Percentiles rank a stretch among this genome's conserved stretches.
These are phyloP conservation scores for Hydraecia micacea DNA, from an alignment of 2,888 invertebrate species.

Conservation along the genomic window DNA sequence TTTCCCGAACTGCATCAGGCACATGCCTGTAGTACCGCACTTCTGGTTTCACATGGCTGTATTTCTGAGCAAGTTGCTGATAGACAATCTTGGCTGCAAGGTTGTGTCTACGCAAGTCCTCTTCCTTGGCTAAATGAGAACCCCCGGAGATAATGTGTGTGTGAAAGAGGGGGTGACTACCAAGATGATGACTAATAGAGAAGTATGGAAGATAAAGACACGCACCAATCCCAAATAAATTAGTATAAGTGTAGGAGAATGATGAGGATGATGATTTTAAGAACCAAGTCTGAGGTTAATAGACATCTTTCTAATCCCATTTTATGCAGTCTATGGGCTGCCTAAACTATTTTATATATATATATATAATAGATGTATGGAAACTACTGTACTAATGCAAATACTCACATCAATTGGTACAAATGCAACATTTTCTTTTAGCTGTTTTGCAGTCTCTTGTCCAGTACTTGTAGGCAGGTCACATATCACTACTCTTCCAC, in stretches of 20 bases:
- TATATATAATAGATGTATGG: too few relatives aligned
- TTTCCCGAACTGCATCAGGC: too few relatives aligned
- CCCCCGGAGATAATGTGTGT: too few relatives aligned
- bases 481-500: conserved; percentile 96
- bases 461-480: conserved; percentile 97
- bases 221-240: neutral
- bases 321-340: neutral
- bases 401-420: conserved; percentile 95
- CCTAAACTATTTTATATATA: neutral
- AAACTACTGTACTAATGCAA: neutral
- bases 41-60: neutral
- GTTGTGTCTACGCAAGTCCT: too few relatives aligned
- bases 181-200: neutral
- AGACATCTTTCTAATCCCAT: neutral
- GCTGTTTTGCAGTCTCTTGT: conserved; percentile 93
- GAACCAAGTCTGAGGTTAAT: neutral
- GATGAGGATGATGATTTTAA: neutral
- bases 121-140: too few relatives aligned
- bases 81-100: too few relatives aligned
- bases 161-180: neutral
- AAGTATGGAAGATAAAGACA: neutral
- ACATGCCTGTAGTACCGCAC: neutral
- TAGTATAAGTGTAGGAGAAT: neutral
- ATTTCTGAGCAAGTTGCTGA: neutral
- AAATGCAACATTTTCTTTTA: conserved; percentile 95